These are phyloP conservation scores for Gadopsis marmoratus DNA, from an alignment of 2,797 vertebrate species.

Conservation along the genomic window DNA sequence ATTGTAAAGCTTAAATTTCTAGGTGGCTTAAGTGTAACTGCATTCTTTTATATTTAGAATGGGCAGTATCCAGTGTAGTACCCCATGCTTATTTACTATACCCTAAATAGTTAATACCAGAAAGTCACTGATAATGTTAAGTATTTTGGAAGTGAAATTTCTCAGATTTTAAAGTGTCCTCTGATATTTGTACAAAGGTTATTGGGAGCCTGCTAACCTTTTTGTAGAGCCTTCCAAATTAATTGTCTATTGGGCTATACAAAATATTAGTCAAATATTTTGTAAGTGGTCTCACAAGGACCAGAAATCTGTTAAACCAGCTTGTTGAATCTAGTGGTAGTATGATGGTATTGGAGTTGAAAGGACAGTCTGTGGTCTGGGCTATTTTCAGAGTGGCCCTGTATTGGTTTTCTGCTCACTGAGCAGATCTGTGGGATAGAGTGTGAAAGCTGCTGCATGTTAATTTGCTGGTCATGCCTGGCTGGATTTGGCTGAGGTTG, in stretches of 20 bases:
- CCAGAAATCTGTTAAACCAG: slow-evolving; percentile 30
- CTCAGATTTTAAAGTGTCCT: slow-evolving; percentile 1
- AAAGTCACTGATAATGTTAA: neutral
- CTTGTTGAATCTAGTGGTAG: slow-evolving; percentile 36
- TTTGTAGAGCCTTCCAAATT: neutral
- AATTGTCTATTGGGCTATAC: neutral
- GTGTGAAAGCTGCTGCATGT: slow-evolving; percentile 82
- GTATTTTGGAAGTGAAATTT: neutral
- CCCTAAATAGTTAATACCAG: neutral
- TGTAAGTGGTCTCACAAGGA: neutral
- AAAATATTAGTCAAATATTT: neutral
- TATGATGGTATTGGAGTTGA: slow-evolving; percentile 53
- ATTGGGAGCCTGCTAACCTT: neutral
- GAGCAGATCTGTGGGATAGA: slow-evolving; percentile 77
- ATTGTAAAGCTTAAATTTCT: neutral
- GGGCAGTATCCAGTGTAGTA: neutral
- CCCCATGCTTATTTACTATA: too few species aligned
- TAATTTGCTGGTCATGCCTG: slow-evolving; percentile 82
- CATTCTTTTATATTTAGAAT: neutral
- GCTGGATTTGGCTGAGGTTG: slow-evolving; percentile 80
- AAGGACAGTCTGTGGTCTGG: slow-evolving; percentile 49
- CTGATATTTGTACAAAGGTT: neutral
- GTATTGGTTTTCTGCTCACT: slow-evolving; percentile 80
- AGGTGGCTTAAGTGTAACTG: neutral
- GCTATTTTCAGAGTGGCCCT: slow-evolving; percentile 72